Evolutionary conservation across 2,888 invertebrate genomes (phyloP).

Genomic region (Mesorhabditis spiculigera): DNA sequence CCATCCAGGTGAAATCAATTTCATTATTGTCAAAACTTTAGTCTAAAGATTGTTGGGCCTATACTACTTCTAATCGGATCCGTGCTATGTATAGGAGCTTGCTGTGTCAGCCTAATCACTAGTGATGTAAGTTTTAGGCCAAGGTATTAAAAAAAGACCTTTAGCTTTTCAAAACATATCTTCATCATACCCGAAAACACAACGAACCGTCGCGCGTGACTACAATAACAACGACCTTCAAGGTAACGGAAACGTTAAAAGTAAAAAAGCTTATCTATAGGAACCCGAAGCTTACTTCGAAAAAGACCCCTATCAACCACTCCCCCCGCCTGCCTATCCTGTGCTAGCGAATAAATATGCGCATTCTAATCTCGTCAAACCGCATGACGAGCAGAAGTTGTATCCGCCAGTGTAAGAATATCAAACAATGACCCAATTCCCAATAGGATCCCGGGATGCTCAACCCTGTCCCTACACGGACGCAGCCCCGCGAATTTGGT

Average conservation of each 20-base stretch:
- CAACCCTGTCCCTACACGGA: slow-evolving; percentile 54
- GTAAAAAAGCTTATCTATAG: neutral
- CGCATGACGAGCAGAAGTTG: slow-evolving; percentile 56
- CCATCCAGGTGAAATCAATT: slow-evolving; percentile 33
- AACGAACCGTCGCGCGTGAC: slow-evolving; percentile 51
- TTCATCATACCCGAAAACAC: slow-evolving; percentile 54
- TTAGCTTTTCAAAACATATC: slow-evolving; percentile 48
- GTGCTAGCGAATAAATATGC: slow-evolving; percentile 57
- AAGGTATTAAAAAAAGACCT: slow-evolving; percentile 8
- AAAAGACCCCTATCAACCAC: slow-evolving; percentile 55
- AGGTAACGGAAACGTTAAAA: slow-evolving; percentile 24
- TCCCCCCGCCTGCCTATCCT: slow-evolving; percentile 55
- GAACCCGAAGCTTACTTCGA: slow-evolving; percentile 31
- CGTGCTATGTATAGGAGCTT: slow-evolving; percentile 40
- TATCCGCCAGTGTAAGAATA: slow-evolving; percentile 56
- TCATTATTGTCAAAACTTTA: neutral
- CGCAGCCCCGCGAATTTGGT: slow-evolving; percentile 37
- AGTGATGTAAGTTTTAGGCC: slow-evolving; percentile 36
- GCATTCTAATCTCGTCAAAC: slow-evolving; percentile 47
- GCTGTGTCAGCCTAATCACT: slow-evolving; percentile 42
- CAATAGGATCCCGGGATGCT: slow-evolving; percentile 54
- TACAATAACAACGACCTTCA: slow-evolving; percentile 52
- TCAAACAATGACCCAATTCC: neutral
- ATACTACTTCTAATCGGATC: slow-evolving; percentile 44
- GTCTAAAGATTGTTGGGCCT: slow-evolving; percentile 53